A percentile compares a stretch with the other conserved stretches of the same genome.
phyloP scores from a whole-genome alignment of 2,888 invertebrate genomes.

The Drosophila mulleri region DNA sequence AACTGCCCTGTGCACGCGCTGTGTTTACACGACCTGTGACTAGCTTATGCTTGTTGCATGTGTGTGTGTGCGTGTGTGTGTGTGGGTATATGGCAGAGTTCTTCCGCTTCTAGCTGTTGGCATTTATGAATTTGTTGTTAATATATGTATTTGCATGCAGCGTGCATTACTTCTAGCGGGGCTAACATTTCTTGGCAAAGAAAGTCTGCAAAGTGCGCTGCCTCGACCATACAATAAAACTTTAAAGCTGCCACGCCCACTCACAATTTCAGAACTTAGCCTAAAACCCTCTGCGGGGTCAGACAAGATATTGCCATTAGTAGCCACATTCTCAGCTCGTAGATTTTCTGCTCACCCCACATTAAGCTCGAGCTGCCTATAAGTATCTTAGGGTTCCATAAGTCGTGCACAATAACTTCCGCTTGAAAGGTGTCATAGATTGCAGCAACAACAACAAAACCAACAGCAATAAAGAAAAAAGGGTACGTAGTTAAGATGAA shows the following conservation, averaged over 20 bases:
- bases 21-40: conserved; percentile 43
- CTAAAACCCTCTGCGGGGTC: not conserved
- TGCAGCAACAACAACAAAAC: not conserved
- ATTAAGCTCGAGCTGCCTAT: conserved; percentile 3
- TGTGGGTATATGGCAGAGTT: not conserved
- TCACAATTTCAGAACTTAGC: not conserved
- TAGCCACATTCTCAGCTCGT: not conserved
- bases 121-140: conserved; percentile 38
- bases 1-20: conserved; percentile 65
- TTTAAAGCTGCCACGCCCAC: not conserved
- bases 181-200: not conserved
- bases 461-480: not conserved
- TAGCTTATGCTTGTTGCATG: conserved; percentile 28
- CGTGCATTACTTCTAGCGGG: conserved; percentile 9
- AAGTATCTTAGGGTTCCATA: conserved; percentile 12
- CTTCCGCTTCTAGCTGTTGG: conserved; percentile 5
- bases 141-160: conserved; percentile 47
- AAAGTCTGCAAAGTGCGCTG: not conserved
- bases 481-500: conserved; percentile 48
- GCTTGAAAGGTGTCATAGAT: conserved; percentile 13
- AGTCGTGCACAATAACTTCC: conserved; percentile 46
- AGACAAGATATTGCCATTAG: conserved; percentile 13
- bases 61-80: not conserved
- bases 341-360: not conserved
- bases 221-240: not conserved